phyloP scores from a whole-genome alignment of 2,113 vertebrate species.

The Xiphophorus hellerii region DNA sequence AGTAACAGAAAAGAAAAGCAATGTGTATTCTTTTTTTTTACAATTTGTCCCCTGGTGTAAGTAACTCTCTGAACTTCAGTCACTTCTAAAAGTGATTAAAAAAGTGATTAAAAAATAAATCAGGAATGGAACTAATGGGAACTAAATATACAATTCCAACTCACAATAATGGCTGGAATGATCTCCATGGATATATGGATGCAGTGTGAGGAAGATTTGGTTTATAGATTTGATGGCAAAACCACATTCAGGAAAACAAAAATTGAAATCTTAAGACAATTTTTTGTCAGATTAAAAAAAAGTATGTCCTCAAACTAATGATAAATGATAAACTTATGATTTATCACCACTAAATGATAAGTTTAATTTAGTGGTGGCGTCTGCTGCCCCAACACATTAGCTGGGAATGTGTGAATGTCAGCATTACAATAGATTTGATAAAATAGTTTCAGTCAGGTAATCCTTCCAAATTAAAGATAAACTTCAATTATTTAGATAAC shows the following conservation, averaged over 20 bases:
- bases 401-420: conserved; percentile 18
- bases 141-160: conserved; percentile 16
- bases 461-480: conserved; percentile 47
- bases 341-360: no score
- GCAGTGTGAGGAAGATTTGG: conserved; percentile 20
- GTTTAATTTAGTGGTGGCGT: neutral
- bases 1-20: conserved; percentile 36
- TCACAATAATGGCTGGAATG: conserved; percentile 32
- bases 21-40: conserved; percentile 27
- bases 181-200: conserved; percentile 31
- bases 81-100: conserved; percentile 57
- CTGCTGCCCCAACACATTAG: conserved; percentile 22
- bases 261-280: conserved; percentile 13
- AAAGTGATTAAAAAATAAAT: conserved; percentile 45
- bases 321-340: no score
- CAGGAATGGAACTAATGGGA: conserved; percentile 38
- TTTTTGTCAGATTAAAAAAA: conserved; percentile 20
- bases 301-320: conserved; percentile 13
- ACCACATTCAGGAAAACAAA: conserved; percentile 19
- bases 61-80: conserved; percentile 48
- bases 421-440: conserved; percentile 34
- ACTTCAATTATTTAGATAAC: conserved; percentile 56
- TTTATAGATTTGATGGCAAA: conserved; percentile 20
- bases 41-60: conserved; percentile 52
- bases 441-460: conserved; percentile 46